Conservation (phyloP, 64 coral and sea anemone genomes). For the Trachythela sp. region DNA sequence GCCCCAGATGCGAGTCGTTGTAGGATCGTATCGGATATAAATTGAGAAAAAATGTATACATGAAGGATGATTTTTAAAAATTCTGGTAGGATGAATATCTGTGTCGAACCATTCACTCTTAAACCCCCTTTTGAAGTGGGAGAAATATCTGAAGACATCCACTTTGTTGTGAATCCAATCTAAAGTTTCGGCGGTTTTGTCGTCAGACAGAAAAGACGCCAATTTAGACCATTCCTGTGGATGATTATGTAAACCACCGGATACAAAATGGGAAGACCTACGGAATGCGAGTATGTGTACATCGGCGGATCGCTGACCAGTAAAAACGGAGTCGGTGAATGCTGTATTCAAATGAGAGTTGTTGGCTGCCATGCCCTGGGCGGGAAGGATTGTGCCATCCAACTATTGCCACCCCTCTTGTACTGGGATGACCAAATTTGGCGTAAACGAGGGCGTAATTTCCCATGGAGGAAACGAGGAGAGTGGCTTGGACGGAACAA, state of each 20-base stretch:
- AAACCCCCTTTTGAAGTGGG: not conserved
- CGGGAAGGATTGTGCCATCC: conserved; percentile 16
- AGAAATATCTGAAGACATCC: too few species aligned
- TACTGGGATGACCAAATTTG: conserved; percentile 18
- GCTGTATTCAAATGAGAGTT: not conserved
- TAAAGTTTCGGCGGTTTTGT: not conserved
- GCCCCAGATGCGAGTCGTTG: conserved; percentile 21
- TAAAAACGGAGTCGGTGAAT: conserved; percentile 24
- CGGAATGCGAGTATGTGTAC: conserved; percentile 32
- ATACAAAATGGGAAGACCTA: conserved; percentile 1
- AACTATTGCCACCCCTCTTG: not conserved
- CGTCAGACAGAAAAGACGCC: not conserved
- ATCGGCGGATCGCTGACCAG: too few species aligned
- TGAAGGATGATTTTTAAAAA: conserved; percentile 34
- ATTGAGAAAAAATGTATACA: conserved; percentile 28
- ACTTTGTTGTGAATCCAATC: too few species aligned
- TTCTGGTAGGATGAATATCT: not conserved
- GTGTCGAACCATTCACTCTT: not conserved
- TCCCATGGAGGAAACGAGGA: conserved; percentile 41
- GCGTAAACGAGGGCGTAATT: conserved; percentile 28
- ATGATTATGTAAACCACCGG: conserved; percentile 25
- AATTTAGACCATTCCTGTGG: conserved; percentile 4
- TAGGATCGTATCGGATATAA: conserved; percentile 41
- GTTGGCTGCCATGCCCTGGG: conserved; percentile 51
- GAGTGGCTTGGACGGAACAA: too few species aligned